Conservation (phyloP, 2,113 vertebrate species). For the Dolichotis patagonum region DNA sequence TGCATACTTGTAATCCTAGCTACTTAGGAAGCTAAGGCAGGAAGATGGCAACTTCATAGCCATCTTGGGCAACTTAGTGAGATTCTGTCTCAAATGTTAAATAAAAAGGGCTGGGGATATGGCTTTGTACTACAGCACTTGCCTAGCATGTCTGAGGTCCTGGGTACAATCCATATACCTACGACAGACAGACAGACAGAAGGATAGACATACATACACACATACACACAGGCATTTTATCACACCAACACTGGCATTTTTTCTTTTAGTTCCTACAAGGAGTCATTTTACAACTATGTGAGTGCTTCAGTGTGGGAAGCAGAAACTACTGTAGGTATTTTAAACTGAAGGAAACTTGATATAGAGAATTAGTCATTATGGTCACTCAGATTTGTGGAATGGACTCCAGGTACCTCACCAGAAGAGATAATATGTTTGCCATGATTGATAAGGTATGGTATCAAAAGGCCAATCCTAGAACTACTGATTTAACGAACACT, state of each 20-base stretch:
- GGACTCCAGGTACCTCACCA: not conserved
- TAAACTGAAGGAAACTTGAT: constrained; percentile 43
- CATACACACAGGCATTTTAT: not conserved
- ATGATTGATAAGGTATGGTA: not conserved
- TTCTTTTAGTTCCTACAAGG: not conserved
- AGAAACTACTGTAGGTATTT: constrained; percentile 52
- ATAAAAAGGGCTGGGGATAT: not conserved
- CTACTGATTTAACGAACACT: constrained; percentile 25
- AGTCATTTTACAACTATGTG: constrained; percentile 41
- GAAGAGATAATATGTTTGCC: constrained; percentile 4
- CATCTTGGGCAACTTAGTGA: not conserved
- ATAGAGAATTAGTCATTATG: constrained; percentile 9
- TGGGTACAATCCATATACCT: not conserved
- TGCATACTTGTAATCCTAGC: not conserved
- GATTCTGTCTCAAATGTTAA: not conserved
- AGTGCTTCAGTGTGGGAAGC: constrained; percentile 40
- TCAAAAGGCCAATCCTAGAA: constrained; percentile 32
- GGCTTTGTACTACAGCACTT: not conserved
- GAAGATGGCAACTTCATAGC: not conserved
- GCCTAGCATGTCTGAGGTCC: not conserved
- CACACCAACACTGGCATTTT: not conserved
- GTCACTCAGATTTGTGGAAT: not conserved
- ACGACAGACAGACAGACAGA: not conserved
- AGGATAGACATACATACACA: not conserved
- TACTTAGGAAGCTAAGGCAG: not conserved